Evolutionary conservation across 2,888 invertebrate genomes (phyloP), one percentile per base, ranked within the genome.

Genomic region (Pachymerium ferrugineum): DNA sequence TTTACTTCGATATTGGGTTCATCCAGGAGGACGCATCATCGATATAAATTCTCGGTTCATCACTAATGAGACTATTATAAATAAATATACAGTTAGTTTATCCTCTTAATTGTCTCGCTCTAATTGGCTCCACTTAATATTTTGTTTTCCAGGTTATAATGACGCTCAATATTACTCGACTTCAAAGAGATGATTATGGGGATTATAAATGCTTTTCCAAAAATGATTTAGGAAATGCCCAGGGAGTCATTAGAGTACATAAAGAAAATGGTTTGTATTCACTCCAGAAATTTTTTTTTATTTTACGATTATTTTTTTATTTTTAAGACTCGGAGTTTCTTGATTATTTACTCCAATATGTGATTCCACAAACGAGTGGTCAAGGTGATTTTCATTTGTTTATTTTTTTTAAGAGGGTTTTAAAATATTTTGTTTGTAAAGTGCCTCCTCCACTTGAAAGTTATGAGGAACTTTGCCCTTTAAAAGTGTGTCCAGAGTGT

Each of bases 1-100:
- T 79, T 90, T 93, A 0, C 87, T 92, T 0, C 86, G 90, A 71
- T 93, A 92, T 78, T 95, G 95, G 95, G 92, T 93, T 80, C 86
- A 88, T 19, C 86, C 86, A 3, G 90, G 92, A 79, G 92, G 91
- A 1, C 85, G 89, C 30, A 87, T 92, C 8, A 82, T 94, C 6
- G 92, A 92, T 81, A 83, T 77, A 82, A 84, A 85, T 38, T 33
- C 33, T 22, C 35, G 38, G 25, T 30, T 38, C 19, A 16, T 70
- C 38, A 28, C 22, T 28, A 16, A 6, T 28, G 29, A 62, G 72
- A 3, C 29, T 19, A 25, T 16, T 16, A 47, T 16, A 6, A 47
- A 84, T 74, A 81, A 82, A 72, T 85, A 85, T 78, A 84, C 83
- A 81, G 85, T 85, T 80, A 76, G 70, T 16, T 25, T 28, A 10